Conservation (phyloP, 2,113 vertebrate genomes). For the Notarius lentiginosus region DNA sequence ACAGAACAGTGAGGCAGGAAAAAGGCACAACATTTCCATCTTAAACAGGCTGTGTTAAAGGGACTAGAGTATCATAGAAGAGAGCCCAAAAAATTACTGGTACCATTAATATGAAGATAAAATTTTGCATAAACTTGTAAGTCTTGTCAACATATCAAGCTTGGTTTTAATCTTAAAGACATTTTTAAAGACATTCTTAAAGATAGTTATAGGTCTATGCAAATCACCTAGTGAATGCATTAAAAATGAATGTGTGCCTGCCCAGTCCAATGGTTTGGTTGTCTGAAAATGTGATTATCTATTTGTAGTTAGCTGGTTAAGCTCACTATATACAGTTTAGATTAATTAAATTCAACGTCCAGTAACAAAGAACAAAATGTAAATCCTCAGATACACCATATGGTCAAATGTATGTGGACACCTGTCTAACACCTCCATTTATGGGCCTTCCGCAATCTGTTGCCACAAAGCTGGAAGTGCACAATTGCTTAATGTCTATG, state of each 20-base stretch:
- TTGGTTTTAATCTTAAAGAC: background rate
- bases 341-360: background rate
- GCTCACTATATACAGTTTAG: background rate
- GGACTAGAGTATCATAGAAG: background rate
- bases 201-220: background rate
- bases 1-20: no score
- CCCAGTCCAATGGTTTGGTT: background rate
- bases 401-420: background rate
- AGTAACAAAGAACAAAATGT: background rate
- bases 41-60: no score
- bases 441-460: no score
- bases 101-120: background rate
- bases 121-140: background rate
- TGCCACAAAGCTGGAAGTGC: no score
- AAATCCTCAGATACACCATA: background rate
- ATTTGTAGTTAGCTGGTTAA: background rate
- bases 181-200: background rate
- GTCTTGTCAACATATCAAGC: background rate
- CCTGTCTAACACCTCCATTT: background rate
- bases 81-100: background rate
- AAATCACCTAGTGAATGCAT: background rate
- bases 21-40: no score
- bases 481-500: background rate
- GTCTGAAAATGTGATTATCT: background rate
- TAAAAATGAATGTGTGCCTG: background rate